Percentiles rank a stretch among this genome's conserved stretches.
phyloP scores from a whole-genome alignment of 35 echinoderm and acorn worm species.

The Eucidaris tribuloides region DNA sequence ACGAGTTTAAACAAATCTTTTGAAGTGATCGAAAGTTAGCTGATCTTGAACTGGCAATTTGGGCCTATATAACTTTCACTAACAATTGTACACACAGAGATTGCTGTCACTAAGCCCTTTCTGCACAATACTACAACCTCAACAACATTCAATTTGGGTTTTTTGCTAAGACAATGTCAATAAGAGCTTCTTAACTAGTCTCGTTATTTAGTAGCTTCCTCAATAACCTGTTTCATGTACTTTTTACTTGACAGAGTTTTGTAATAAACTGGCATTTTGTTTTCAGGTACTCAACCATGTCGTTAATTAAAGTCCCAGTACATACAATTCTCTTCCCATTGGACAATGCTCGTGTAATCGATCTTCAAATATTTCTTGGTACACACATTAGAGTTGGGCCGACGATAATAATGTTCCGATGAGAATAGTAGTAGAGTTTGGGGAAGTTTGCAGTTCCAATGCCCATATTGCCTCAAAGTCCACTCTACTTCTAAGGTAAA shows the following conservation, averaged over 20 bases:
- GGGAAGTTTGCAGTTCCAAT: background rate
- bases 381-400: background rate
- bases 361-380: background rate
- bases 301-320: background rate
- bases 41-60: background rate
- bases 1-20: background rate
- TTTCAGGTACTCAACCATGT: background rate
- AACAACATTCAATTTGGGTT: background rate
- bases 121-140: background rate
- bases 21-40: background rate
- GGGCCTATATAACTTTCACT: background rate
- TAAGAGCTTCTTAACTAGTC: background rate
- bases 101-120: background rate
- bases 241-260: background rate
- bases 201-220: background rate
- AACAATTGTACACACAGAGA: background rate
- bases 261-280: background rate
- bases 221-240: background rate
- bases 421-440: background rate
- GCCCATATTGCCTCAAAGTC: background rate
- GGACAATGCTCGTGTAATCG: background rate
- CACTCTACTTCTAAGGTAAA: background rate
- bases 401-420: background rate
- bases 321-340: background rate
- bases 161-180: conserved; percentile 5